These are phyloP conservation scores for Mastomys coucha DNA, from an alignment of 2,113 vertebrate species.

Conservation along the genomic window DNA sequence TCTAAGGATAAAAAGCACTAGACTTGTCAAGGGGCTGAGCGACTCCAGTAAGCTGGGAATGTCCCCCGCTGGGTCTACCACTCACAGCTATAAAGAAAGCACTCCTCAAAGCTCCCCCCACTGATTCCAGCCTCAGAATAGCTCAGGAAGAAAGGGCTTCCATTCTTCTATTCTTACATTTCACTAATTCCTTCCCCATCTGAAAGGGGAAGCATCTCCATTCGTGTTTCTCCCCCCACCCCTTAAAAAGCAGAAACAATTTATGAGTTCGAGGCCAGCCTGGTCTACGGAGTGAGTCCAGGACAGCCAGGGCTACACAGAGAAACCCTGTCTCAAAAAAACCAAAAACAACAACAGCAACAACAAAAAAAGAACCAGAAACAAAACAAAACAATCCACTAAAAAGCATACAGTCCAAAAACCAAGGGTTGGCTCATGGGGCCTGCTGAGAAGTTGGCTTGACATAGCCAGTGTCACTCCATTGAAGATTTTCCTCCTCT, in stretches of 20 bases:
- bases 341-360: not conserved
- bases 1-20: not conserved
- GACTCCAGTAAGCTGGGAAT: slow-evolving; percentile 19
- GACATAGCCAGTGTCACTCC: not conserved
- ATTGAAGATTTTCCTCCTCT: not conserved
- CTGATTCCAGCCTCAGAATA: slow-evolving; percentile 8
- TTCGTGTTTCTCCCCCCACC: too few species aligned
- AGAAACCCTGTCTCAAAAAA: not conserved
- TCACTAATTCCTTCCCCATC: not conserved
- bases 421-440: too few species aligned
- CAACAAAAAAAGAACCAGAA: not conserved
- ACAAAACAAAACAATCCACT: not conserved
- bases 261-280: too few species aligned
- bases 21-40: not conserved
- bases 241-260: not conserved
- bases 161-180: not conserved
- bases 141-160: not conserved
- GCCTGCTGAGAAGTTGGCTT: not conserved
- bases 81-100: not conserved
- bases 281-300: too few species aligned
- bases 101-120: not conserved
- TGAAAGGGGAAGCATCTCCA: not conserved
- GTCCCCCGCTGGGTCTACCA: not conserved
- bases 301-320: too few species aligned
- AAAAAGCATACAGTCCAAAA: not conserved